Base-by-base conservation (phyloP, 2,888 invertebrate species). In the Anorthoa munda region DNA sequence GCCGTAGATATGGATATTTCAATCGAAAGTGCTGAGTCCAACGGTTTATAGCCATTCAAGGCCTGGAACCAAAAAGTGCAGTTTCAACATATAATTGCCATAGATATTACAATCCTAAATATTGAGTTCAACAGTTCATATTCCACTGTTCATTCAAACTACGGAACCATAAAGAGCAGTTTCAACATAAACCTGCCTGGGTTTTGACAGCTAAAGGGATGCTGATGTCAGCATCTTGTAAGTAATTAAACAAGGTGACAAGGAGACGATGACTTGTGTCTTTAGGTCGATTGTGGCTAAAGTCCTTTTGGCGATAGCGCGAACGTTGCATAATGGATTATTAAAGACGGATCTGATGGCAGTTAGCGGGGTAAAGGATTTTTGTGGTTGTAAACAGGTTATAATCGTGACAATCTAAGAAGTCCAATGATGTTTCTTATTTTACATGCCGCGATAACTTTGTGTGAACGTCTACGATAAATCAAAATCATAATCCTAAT, bases 211-310 rank as follows among this genome's bases (percentile, higher is more conserved):
- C 51, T 39, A 46, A 58, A 21, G 53, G 71, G 63, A 65, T 50
- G 58, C 72, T 68, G 75, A 82, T 63, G 72, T 80, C 80, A 77
- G 78, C 72, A 72, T 76, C 83, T 82, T 84, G 70, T 59, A 75
- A 79, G 86, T 82, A 86, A 88, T 88, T 86, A 86, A 83, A 85
- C 76, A 74, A 81, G 72, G 75, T 75, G 84, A 80, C 84, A 79
- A 61, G 69, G 82, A 83, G 79, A 87, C 81, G 82, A 85, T 88
- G 86, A 83, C 86, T 88, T 69, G 82, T 85, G 84, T 73, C 84
- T 87, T 77, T 72, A 63, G 69, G 75, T 67, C 56, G 53, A 55
- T 61, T 72, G 66, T 46, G 71, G 77, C 50, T 76, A 53, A 50
- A 45, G 70, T 31, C 23, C 58, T 31, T 66, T 61, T n/a, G 7